Conservation (phyloP, 2,113 vertebrate genomes). For the Acanthochromis polyacanthus region DNA sequence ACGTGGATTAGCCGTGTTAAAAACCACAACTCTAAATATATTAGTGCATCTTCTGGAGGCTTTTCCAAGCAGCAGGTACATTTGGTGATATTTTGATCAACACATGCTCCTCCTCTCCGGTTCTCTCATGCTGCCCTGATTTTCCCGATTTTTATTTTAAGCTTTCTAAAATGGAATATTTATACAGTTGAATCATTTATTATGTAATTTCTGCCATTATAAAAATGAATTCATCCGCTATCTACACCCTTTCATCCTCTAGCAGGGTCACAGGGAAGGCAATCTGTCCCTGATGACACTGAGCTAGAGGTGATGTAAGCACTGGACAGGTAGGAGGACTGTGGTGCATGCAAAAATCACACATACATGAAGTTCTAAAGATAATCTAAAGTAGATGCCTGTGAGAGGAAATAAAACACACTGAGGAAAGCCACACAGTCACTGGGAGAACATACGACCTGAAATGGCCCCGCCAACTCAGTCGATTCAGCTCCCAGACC, state of each 20-base stretch:
- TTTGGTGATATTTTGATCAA: too few species aligned
- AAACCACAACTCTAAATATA: too few species aligned
- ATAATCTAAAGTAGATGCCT: not conserved
- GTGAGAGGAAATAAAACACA: not conserved
- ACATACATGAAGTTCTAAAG: not conserved
- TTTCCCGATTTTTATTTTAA: not conserved
- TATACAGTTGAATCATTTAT: not conserved
- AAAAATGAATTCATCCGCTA: not conserved
- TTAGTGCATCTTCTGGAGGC: not conserved
- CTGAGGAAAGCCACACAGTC: not conserved
- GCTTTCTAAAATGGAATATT: not conserved
- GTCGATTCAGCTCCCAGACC: not conserved
- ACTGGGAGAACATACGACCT: not conserved
- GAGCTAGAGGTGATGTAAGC: not conserved
- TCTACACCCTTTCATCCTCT: not conserved
- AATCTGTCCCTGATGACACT: not conserved
- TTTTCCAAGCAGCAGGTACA: not conserved
- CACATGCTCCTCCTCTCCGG: too few species aligned
- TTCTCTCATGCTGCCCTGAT: not conserved
- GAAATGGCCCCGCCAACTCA: not conserved
- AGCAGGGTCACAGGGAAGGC: not conserved
- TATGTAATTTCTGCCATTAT: not conserved
- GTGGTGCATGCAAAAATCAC: not conserved
- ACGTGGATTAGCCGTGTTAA: not conserved
- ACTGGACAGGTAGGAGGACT: not conserved